Evolutionary conservation across 2,888 invertebrate genomes (phyloP).

Genomic region (Thelaira solivaga): DNA sequence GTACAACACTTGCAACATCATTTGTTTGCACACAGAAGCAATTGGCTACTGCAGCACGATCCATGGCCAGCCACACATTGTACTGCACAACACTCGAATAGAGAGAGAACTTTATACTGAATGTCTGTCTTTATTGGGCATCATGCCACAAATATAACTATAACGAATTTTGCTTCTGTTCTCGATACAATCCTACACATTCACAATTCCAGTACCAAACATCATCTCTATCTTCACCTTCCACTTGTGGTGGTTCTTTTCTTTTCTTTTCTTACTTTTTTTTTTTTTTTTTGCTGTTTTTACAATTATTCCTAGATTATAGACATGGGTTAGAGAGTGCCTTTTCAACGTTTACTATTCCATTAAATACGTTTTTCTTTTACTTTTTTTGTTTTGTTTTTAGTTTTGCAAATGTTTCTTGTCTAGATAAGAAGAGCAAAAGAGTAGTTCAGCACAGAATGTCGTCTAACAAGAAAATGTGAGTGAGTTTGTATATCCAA

Average conservation of each 20-base stretch:
- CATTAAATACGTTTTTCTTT: too few species aligned
- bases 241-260: not conserved
- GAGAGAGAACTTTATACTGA: slow-evolving; percentile 21
- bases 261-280: too few species aligned
- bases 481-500: not conserved
- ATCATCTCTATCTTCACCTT: not conserved
- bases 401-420: not conserved
- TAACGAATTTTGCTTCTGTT: slow-evolving; percentile 43
- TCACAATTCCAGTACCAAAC: not conserved
- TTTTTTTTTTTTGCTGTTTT: too few species aligned
- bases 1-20: slow-evolving; percentile 45
- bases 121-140: slow-evolving; percentile 26
- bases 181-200: not conserved
- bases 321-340: not conserved
- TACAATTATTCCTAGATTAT: not conserved
- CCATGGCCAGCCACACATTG: not conserved
- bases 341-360: not conserved
- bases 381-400: too few species aligned
- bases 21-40: slow-evolving; percentile 54
- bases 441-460: slow-evolving; percentile 2
- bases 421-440: slow-evolving; percentile 2
- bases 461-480: slow-evolving; percentile 13
- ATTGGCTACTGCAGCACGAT: slow-evolving; percentile 50
- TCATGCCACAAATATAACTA: slow-evolving; percentile 32
- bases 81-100: not conserved